Conservation (phyloP, 1,140 invertebrate species). For the Thaumetopoea pityocampa region DNA sequence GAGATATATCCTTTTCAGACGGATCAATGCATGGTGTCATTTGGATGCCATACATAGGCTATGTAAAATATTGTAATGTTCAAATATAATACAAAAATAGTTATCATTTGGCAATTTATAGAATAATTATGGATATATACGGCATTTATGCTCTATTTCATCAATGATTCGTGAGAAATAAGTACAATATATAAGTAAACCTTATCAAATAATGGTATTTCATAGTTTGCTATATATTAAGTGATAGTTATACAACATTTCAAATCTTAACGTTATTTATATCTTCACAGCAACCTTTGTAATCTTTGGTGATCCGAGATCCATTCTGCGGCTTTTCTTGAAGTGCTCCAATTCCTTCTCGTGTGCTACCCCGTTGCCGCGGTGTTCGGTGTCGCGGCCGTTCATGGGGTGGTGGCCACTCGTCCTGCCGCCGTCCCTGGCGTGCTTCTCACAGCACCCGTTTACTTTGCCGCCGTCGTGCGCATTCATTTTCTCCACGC, state of each 20-base stretch:
- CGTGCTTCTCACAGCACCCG: slow-evolving; percentile 17
- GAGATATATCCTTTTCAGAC: slow-evolving; percentile 25
- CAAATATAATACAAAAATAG: slow-evolving; percentile 67
- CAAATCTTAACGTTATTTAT: slow-evolving; percentile 38
- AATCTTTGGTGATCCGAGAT: slow-evolving; percentile 63
- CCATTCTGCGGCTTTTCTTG: slow-evolving; percentile 36
- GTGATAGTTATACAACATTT: too few relatives aligned
- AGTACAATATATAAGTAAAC: slow-evolving; percentile 19
- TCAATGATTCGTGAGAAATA: slow-evolving; percentile 17
- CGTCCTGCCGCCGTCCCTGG: slow-evolving; percentile 13
- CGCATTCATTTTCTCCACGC: slow-evolving; percentile 30
- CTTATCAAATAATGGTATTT: slow-evolving; percentile 51
- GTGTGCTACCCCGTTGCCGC: slow-evolving; percentile 21
- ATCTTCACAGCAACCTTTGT: slow-evolving; percentile 64
- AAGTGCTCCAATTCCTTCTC: slow-evolving; percentile 30
- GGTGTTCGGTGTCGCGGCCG: slow-evolving; percentile 19
- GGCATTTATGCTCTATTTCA: slow-evolving; percentile 19
- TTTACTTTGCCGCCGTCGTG: slow-evolving; percentile 18
- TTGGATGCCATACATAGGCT: slow-evolving; percentile 31
- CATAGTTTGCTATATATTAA: too few relatives aligned
- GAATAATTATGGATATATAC: slow-evolving; percentile 44
- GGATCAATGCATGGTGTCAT: slow-evolving; percentile 24
- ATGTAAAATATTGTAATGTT: slow-evolving; percentile 51
- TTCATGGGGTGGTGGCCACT: slow-evolving; percentile 23
- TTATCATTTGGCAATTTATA: slow-evolving; percentile 62